Evolutionary conservation across 2,797 vertebrate genomes (phyloP), one percentile per base, ranked within the genome.

Genomic region (Sphenopsis melanotis): DNA sequence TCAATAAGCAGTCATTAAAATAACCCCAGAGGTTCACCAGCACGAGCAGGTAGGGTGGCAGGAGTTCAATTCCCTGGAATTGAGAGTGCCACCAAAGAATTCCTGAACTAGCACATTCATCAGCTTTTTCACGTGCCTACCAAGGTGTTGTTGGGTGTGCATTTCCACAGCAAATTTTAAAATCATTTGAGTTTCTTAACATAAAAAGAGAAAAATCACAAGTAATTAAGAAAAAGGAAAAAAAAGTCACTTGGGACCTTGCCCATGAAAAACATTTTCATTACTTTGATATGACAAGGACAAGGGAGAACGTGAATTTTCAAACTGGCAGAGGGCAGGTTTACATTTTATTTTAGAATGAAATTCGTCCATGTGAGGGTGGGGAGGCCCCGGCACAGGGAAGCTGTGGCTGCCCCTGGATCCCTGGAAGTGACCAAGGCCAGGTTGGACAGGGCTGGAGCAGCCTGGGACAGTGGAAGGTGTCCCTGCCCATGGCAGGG

Each of bases 361-460:
- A 29, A 70, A 70, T 70, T 13, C 11, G 29, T 10, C 20, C 42
- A 10, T n/a, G 10, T 30, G 49, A 56, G 11, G 14, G 23, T 56
- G 63, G 0, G 0, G 3, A 50, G 36, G 6, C 32, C 11, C 42
- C 56, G 87, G 64, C 63, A 69, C 36, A 26, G 29, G 26, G 0
- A 0, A n/a, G 64, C 23, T 68, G 42, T 15, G 56, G 36, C 29
- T 83, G 41, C 10, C 10, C n/a, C 64, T 71, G 69, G 6, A 44
- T 26, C 56, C 49, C 63, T 63, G 32, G 12, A 3, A 50, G 16
- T 69, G 70, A 1, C 50, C 56, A 9, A 44, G 27, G 13, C 29
- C 49, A 56, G 36, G 42, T 0, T 63, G 70, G 70, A 63, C 0
- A 0, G 36, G 23, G 8, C 8, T 18, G 64, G 78, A 63, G 14